Base-by-base conservation (phyloP, 1,140 invertebrate genomes). In the Odontomachus brunneus region DNA sequence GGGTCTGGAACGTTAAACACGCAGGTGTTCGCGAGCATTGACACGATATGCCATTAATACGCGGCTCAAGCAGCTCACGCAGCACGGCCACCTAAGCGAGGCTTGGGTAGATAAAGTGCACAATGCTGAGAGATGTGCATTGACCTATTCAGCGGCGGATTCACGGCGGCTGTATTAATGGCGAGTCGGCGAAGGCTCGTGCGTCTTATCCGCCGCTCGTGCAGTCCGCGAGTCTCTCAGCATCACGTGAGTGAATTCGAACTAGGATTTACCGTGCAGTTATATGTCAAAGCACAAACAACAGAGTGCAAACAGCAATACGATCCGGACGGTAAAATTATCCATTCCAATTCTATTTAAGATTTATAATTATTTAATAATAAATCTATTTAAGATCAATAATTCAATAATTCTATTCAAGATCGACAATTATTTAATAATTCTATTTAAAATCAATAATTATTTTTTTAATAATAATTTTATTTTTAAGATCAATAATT, bases 111-210 rank as follows among this genome's bases (percentile, higher is more conserved):
- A 71, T 73, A 76, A 81, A 72, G 55, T 74, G 24, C 60, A 86
- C 63, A 88, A 83, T 84, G 71, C 84, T 88, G 84, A 86, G 84
- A 89, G 88, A 85, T 84, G 85, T 84, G 78, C 84, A 89, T 89
- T 90, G 89, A 90, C 89, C 89, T 90, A 90, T 90, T 90, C 88
- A 83, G 69, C 88, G 69, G 44, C 62, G 82, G 88, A 90, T 90
- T 88, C 75, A 81, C 80, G 63, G 66, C 67, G 66, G 83, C n/a
- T 89, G 87, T 83, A 89, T 90, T 90, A 88, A 86, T 69, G 83
- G 62, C 63, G 17, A 55, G 12, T 76, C 74, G 0, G 80, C 71
- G 51, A 78, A 80, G 78, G 57, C 63, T 75, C 80, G 76, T 83
- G 85, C 81, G 86, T 87, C 83, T 86, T 84, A 63, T 29, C 22